Conservation (phyloP, 2,888 invertebrate genomes). For the Nephrotoma guestfalica region DNA sequence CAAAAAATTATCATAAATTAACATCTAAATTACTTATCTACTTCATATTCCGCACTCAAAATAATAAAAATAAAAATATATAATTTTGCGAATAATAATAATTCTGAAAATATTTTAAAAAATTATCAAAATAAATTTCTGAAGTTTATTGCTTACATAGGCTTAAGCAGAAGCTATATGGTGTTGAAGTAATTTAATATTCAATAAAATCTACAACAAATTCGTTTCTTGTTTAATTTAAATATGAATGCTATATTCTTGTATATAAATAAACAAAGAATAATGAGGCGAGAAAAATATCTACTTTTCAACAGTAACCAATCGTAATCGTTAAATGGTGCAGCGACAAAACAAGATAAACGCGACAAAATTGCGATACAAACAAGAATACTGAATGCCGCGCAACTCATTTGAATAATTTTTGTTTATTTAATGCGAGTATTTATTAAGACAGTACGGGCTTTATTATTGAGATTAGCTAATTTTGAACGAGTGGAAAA, state of each 20-base stretch:
- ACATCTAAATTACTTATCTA: neutral
- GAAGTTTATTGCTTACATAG: neutral
- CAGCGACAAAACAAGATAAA: neutral
- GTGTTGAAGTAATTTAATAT: neutral
- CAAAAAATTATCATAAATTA: neutral
- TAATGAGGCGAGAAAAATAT: neutral
- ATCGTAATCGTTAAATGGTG: neutral
- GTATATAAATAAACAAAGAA: neutral
- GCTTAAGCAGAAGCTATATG: neutral
- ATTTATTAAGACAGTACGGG: no score
- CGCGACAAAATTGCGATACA: neutral
- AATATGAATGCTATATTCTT: neutral
- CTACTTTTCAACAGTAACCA: neutral
- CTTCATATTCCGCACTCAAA: neutral
- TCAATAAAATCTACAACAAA: neutral
- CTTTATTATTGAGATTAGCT: no score
- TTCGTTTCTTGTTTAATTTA: neutral
- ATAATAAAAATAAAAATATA: neutral
- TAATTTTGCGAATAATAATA: neutral
- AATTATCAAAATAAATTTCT: neutral
- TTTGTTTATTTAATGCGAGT: neutral
- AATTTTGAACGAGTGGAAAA: no score
- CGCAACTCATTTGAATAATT: neutral
- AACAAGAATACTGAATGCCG: neutral
- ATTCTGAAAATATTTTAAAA: neutral